A percentile compares a stretch with the other conserved stretches of the same genome.
Evolutionary conservation across 2,888 invertebrate species (phyloP).

Genomic region (Actias luna): DNA sequence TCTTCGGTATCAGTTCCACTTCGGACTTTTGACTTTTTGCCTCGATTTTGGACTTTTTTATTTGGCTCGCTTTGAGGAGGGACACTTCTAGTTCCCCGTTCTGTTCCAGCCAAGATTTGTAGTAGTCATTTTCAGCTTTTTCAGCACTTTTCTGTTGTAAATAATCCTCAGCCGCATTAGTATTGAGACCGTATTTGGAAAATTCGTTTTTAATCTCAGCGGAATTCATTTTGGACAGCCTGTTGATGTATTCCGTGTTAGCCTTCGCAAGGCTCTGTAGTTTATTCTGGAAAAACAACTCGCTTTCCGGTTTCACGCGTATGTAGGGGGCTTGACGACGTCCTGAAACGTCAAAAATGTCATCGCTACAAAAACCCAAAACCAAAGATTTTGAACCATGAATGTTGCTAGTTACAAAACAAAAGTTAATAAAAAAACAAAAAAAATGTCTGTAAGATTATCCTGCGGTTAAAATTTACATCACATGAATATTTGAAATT

Average conservation of each 20-base stretch:
- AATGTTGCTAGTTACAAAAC: conserved; percentile 49
- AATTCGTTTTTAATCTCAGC: conserved; percentile 67
- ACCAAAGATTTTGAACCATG: conserved; percentile 64
- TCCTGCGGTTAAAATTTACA: conserved; percentile 31
- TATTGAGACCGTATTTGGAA: conserved; percentile 67
- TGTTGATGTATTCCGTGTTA: conserved; percentile 61
- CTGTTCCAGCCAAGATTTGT: conserved; percentile 75
- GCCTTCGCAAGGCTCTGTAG: conserved; percentile 64
- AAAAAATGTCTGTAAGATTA: conserved; percentile 79
- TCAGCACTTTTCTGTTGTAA: conserved; percentile 47
- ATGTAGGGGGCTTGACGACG: conserved; percentile 43
- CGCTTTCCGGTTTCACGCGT: conserved; percentile 72
- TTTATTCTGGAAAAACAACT: conserved; percentile 68
- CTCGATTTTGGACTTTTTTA: conserved; percentile 53
- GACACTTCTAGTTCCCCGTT: conserved; percentile 77
- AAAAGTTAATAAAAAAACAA: conserved; percentile 43
- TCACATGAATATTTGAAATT: conserved; percentile 26
- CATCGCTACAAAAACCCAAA: conserved; percentile 5
- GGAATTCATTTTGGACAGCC: conserved; percentile 68
- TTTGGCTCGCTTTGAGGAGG: conserved; percentile 60
- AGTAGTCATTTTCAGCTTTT: conserved; percentile 69
- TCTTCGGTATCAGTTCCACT: conserved; percentile 70
- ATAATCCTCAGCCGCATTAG: conserved; percentile 48
- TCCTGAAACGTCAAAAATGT: conserved; percentile 43
- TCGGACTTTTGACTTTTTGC: conserved; percentile 60